Evolutionary conservation across 2,888 invertebrate species (phyloP).

Genomic region (Allygus modestus): DNA sequence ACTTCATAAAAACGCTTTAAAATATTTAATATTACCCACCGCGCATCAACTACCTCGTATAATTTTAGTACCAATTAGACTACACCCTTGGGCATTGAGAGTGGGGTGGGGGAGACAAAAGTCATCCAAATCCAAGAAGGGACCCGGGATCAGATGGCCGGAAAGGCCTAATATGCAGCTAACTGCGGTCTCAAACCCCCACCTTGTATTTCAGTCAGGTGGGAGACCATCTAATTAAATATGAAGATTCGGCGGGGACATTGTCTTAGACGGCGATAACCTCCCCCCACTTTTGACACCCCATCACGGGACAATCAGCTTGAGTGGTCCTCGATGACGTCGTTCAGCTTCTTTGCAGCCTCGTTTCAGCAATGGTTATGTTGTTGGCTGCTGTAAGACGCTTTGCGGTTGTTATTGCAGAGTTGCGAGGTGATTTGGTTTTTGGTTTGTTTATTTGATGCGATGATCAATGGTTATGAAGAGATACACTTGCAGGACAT

Average conservation of each 20-base stretch:
- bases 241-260: constrained; percentile 45
- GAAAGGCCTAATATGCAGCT: constrained; percentile 33
- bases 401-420: not conserved
- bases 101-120: constrained; percentile 11
- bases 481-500: too few relatives aligned
- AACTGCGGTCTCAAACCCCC: constrained; percentile 9
- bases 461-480: too few relatives aligned
- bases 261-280: constrained; percentile 25
- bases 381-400: not conserved
- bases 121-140: constrained; percentile 14
- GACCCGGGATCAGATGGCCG: constrained; percentile 41
- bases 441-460: too few relatives aligned
- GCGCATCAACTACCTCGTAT: not conserved
- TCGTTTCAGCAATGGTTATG: constrained; percentile 47
- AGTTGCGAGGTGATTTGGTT: too few relatives aligned
- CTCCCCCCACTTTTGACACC: constrained; percentile 36
- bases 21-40: too few relatives aligned
- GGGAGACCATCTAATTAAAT: constrained; percentile 49
- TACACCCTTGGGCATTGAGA: not conserved
- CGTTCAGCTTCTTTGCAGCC: not conserved
- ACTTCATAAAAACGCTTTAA: too few relatives aligned
- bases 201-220: constrained; percentile 40
- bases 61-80: constrained; percentile 40
- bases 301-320: constrained; percentile 43
- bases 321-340: constrained; percentile 26